phyloP scores from a whole-genome alignment of 1,140 invertebrate species.

The Aphelinus certus region DNA sequence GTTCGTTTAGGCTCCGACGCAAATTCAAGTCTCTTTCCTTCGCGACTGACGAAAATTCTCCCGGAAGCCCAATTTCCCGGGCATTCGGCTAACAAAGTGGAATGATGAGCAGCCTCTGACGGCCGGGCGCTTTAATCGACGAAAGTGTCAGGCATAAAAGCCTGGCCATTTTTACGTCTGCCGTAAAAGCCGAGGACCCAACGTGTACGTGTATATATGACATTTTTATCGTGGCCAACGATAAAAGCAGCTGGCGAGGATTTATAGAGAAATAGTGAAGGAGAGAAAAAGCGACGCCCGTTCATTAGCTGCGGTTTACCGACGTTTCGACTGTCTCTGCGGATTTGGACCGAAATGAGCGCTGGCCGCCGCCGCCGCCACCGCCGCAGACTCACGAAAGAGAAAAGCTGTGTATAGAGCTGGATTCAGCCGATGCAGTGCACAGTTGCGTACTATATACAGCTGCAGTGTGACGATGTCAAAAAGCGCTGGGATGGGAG shows the following conservation, averaged over 20 bases:
- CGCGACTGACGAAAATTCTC: neutral
- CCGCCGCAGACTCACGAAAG: no score
- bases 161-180: constrained; percentile 1
- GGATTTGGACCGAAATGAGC: constrained; percentile 17
- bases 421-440: no score
- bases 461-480: constrained; percentile 2
- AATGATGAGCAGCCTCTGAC: constrained; percentile 7
- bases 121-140: constrained; percentile 22
- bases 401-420: no score
- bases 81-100: constrained; percentile 27
- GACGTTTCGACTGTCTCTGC: constrained; percentile 28
- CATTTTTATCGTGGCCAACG: constrained; percentile 18
- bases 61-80: constrained; percentile 5
- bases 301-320: constrained; percentile 52
- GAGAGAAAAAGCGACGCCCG: constrained; percentile 34
- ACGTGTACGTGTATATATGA: constrained; percentile 15
- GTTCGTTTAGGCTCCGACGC: no score
- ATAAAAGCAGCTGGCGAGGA: neutral
- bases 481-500: neutral
- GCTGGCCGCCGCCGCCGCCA: neutral
- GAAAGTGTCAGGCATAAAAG: constrained; percentile 35
- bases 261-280: neutral
- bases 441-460: no score
- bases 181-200: constrained; percentile 23
- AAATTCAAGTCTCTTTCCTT: no score